Conservation (phyloP, 2,888 invertebrate genomes). For the Uropetala carovei region DNA sequence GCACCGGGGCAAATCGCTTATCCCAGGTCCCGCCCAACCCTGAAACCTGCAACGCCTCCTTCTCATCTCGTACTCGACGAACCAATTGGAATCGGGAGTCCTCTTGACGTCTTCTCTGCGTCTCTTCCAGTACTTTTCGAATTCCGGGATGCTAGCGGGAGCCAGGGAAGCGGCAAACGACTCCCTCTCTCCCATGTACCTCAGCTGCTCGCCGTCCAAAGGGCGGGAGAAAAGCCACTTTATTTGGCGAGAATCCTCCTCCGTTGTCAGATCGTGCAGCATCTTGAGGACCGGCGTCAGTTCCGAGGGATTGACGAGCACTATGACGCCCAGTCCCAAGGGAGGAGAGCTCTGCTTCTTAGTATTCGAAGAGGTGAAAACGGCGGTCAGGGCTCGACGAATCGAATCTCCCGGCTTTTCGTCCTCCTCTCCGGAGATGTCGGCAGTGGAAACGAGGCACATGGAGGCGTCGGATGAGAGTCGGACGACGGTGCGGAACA, state of each 20-base stretch:
- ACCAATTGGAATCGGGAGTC: constrained; percentile 66
- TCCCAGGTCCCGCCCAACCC: constrained; percentile 65
- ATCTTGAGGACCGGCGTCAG: constrained; percentile 43
- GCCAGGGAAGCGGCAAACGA: constrained; percentile 66
- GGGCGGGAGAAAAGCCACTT: constrained; percentile 67
- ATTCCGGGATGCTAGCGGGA: constrained; percentile 65
- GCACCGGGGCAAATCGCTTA: constrained; percentile 63
- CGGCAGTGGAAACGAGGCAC: constrained; percentile 62
- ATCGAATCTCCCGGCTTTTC: not conserved
- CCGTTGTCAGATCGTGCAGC: constrained; percentile 4
- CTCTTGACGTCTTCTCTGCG: constrained; percentile 36
- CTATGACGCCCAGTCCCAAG: constrained; percentile 16
- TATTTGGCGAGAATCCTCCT: constrained; percentile 6
- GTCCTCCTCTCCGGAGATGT: constrained; percentile 30
- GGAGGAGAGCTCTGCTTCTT: not conserved
- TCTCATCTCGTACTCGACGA: constrained; percentile 65
- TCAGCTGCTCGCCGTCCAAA: constrained; percentile 65
- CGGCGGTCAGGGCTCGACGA: not conserved
- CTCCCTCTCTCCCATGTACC: constrained; percentile 53
- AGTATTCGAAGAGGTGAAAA: not conserved
- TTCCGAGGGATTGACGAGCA: constrained; percentile 39
- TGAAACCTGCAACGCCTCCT: constrained; percentile 38
- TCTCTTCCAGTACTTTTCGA: constrained; percentile 67
- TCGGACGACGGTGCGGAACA: constrained; percentile 66
- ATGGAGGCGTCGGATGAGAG: constrained; percentile 64